Conservation (phyloP, 2,797 vertebrate genomes). For the Urocyon cinereoargenteus region DNA sequence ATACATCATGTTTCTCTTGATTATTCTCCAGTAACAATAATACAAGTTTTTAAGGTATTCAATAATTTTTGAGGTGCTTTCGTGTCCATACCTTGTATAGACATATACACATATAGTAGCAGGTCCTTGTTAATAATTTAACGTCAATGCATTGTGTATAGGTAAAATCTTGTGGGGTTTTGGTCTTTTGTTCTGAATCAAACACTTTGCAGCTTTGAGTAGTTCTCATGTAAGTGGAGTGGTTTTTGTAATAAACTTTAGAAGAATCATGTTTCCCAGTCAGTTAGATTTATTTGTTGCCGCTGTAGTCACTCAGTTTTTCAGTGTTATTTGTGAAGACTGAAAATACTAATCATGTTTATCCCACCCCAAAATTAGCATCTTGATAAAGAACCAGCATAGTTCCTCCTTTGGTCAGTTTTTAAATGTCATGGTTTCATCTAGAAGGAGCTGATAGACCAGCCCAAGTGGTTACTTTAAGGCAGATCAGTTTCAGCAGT, state of each 20-base stretch:
- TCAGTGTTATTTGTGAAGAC: neutral
- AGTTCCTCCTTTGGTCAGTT: neutral
- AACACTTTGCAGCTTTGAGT: slow-evolving; percentile 38
- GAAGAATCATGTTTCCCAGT: slow-evolving; percentile 23
- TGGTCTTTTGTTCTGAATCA: slow-evolving; percentile 35
- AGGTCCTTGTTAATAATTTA: neutral
- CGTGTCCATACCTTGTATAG: neutral
- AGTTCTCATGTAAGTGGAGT: neutral
- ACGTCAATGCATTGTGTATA: neutral
- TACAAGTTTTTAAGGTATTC: neutral
- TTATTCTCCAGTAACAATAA: neutral
- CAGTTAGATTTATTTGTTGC: slow-evolving; percentile 27
- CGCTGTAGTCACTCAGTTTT: slow-evolving; percentile 12
- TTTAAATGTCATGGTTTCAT: neutral
- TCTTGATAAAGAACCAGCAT: neutral
- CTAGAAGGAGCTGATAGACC: neutral
- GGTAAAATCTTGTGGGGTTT: neutral
- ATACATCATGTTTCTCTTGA: neutral
- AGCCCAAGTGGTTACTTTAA: neutral
- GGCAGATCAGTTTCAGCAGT: neutral
- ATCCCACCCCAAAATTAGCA: neutral
- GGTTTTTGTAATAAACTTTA: slow-evolving; percentile 28
- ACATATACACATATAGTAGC: neutral
- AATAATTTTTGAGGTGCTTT: neutral
- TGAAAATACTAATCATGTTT: slow-evolving; percentile 15